Base-by-base conservation (phyloP, 1,140 invertebrate genomes). In the Paramacrobiotus metropolitanus region DNA sequence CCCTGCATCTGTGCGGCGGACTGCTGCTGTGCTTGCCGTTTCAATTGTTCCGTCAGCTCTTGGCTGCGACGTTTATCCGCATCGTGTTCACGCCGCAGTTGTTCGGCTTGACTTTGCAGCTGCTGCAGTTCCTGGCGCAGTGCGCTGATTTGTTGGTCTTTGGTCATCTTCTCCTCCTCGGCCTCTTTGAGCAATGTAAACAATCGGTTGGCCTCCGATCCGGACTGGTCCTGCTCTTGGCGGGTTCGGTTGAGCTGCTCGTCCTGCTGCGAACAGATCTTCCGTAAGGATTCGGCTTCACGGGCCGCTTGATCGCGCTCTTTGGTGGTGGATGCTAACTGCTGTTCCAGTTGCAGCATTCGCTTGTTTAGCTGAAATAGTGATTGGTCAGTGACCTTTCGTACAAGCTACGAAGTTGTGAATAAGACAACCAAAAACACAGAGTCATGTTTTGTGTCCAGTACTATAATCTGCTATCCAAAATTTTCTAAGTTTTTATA, bases 261-360 rank as follows among this genome's bases (percentile, higher is more conserved):
- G 24, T 55, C 48, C 24, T 55, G 48, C 24, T 55, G 48, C 48
- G 48, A 55, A 28, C 48, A 55, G 24, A 55, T 55, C 48, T 55
- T 55, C 15, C 48, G 48, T 4, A 55, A 28, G 48, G 48, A 55
- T 24, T 55, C 48, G 9, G 48, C 48, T 28, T 55, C 48, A 4
- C 48, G 48, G 4, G 48, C 48, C 4, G 24, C 48, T 24, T 55
- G 48, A 4, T 55, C 48, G 24, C 48, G 48, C 4, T 55, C 48
- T 28, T 55, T 55, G 48, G 48, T 55, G 9, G 24, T 4, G 24
- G 48, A 4, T 28, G 9, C 9, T 24, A 55, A 4, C 24, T 55
- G 15, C 48, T 18, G 48, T 24, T 55, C 48, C 48, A 55, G 24
- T 24, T 55, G 15, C 15, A 24, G 4, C 9, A 55, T 28, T 24